A percentile compares a stretch with the other conserved stretches of the same genome.
Conservation (phyloP, 2,888 invertebrate genomes). For the Pyrochroa serraticornis region DNA sequence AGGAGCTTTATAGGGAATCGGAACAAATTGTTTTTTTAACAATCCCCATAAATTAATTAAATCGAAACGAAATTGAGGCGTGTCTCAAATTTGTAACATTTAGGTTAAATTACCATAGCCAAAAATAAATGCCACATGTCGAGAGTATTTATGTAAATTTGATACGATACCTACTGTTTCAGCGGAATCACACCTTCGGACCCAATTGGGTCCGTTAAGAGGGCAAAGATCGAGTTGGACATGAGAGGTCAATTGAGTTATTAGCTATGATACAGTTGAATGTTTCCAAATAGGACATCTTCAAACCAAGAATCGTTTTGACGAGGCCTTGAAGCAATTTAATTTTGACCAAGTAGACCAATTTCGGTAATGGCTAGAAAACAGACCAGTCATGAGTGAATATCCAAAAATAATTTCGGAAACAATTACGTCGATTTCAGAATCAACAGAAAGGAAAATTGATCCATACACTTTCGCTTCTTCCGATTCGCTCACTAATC, state of each 20-base stretch:
- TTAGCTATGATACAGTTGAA: constrained; percentile 4
- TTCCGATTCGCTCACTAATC: no score
- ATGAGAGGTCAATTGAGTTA: constrained; percentile 34
- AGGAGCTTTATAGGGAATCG: constrained; percentile 11
- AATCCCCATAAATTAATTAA: constrained; percentile 1
- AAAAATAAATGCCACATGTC: not conserved
- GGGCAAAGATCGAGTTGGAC: constrained; percentile 27
- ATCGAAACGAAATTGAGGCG: constrained; percentile 7
- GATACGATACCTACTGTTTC: not conserved
- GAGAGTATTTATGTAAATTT: not conserved
- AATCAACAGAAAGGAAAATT: no score
- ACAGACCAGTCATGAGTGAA: no score
- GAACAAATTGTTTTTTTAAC: constrained; percentile 9
- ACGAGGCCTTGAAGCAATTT: no score
- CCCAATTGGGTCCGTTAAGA: not conserved
- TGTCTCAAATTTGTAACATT: constrained; percentile 4
- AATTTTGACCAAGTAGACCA: no score
- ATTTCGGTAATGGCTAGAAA: no score
- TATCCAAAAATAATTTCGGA: no score
- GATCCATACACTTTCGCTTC: no score
- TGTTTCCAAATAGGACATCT: not conserved
- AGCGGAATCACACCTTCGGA: constrained; percentile 3
- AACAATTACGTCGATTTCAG: no score
- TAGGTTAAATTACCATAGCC: not conserved
- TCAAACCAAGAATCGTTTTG: no score